Evolutionary conservation across 2,113 vertebrate genomes (phyloP).

Genomic region (Onychorhynchus coronatus): DNA sequence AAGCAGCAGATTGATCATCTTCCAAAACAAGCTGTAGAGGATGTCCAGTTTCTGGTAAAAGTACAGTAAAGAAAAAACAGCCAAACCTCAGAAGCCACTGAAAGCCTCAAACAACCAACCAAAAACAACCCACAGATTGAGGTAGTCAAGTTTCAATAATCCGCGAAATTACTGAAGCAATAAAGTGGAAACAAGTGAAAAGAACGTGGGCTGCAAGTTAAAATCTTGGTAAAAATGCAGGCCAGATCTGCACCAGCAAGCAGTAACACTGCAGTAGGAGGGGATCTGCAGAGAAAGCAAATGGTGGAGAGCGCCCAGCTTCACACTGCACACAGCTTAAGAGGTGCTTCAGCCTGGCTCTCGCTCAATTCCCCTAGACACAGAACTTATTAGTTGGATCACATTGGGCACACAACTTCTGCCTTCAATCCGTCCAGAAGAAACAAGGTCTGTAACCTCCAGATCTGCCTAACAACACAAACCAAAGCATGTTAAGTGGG

Average conservation of each 20-base stretch:
- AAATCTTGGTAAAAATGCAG: not conserved
- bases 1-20: not conserved
- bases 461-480: not conserved
- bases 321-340: not conserved
- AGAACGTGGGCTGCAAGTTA: not conserved
- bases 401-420: not conserved
- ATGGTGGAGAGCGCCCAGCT: not conserved
- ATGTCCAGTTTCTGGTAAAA: slow-evolving; percentile 19
- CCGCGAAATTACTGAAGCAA: not conserved
- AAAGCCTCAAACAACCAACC: not conserved
- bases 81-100: slow-evolving; percentile 34
- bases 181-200: not conserved
- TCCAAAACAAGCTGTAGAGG: slow-evolving; percentile 34
- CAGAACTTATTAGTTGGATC: not conserved
- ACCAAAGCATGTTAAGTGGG: not conserved
- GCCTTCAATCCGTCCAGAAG: not conserved
- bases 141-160: not conserved
- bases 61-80: not conserved
- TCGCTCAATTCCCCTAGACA: rapidly evolving
- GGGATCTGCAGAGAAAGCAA: not conserved
- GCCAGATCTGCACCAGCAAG: not conserved
- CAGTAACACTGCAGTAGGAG: not conserved
- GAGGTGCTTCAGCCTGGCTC: not conserved
- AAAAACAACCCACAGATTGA: not conserved
- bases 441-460: not conserved